These are phyloP conservation scores for Selenia dentaria DNA, from an alignment of 2,888 invertebrate species.

Conservation along the genomic window DNA sequence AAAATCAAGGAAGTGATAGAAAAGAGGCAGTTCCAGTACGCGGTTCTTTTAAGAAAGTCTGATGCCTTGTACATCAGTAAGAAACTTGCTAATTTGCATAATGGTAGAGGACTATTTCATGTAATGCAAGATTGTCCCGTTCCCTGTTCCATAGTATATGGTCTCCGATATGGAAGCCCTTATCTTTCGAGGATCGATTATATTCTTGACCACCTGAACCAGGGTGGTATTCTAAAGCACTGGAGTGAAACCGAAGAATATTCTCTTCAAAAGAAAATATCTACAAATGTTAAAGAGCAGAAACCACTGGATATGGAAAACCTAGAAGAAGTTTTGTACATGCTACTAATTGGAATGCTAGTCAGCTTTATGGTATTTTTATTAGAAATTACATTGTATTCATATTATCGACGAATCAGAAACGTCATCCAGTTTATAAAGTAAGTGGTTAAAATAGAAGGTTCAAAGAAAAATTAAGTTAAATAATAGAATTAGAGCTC, in stretches of 20 bases:
- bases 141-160: slow-evolving; percentile 82
- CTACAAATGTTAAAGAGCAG: slow-evolving; percentile 41
- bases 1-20: slow-evolving; percentile 64
- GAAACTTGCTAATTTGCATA: slow-evolving; percentile 53
- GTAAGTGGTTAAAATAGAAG: not conserved
- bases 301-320: slow-evolving; percentile 63
- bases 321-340: slow-evolving; percentile 74
- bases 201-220: slow-evolving; percentile 70
- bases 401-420: slow-evolving; percentile 59
- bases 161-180: slow-evolving; percentile 84
- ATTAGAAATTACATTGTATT: slow-evolving; percentile 45
- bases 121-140: slow-evolving; percentile 79
- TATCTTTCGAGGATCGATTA: slow-evolving; percentile 75
- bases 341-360: slow-evolving; percentile 54
- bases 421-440: not conserved
- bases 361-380: slow-evolving; percentile 55
- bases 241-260: slow-evolving; percentile 65
- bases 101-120: slow-evolving; percentile 76
- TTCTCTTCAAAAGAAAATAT: slow-evolving; percentile 39
- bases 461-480: no score
- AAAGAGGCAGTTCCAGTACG: slow-evolving; percentile 68
- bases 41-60: slow-evolving; percentile 75
- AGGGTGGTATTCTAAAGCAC: slow-evolving; percentile 77
- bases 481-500: no score
- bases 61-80: slow-evolving; percentile 60